Evolutionary conservation across 2,797 vertebrate species (phyloP), one percentile per base, ranked within the genome.

Genomic region (Pangasius larnaudii): DNA sequence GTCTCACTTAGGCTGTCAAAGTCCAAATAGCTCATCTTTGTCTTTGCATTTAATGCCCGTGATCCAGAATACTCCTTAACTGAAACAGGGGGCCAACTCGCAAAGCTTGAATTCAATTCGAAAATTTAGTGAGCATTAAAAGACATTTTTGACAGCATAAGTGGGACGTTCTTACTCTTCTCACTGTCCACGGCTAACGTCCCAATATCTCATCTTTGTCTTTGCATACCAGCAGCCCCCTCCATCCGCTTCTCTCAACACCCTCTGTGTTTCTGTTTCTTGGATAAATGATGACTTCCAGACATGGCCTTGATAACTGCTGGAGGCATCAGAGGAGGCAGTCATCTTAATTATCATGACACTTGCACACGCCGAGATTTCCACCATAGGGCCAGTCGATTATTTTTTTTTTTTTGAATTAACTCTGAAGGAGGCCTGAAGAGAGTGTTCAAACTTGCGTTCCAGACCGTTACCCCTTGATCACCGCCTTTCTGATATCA

Each of bases 291-390:
- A 88, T n/a, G 91, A 87, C 72, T 91, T 89, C 86, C 87, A 88
- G 91, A 89, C 89, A 36, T 18, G 33, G 92, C 74, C 67, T 72
- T 86, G 85, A 84, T 87, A 87, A 91, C 90, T 86, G 87, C 80
- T 74, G 83, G 84, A 85, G 79, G 87, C 89, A 88, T 87, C 79
- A 56, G 84, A 86, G 72, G 84, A 85, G 86, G 88, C 89, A 71
- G 88, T 65, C 49, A 79, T 89, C 89, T 92, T 93, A 91, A 94
- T 92, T 93, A 91, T 91, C 71, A 88, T 93, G 91, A 93, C 89
- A 90, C 74, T 84, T 87, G 88, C 84, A 86, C 87, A 84, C 56
- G 84, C 85, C 22, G 89, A 89, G 88, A 87, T 88, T 85, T 90
- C 46, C 88, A 79, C 87, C 84, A 77, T 86, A 90, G 87, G 86